Evolutionary conservation across 2,888 invertebrate species (phyloP), one percentile per base, ranked within the genome.

Genomic region (Chironomus riparius): DNA sequence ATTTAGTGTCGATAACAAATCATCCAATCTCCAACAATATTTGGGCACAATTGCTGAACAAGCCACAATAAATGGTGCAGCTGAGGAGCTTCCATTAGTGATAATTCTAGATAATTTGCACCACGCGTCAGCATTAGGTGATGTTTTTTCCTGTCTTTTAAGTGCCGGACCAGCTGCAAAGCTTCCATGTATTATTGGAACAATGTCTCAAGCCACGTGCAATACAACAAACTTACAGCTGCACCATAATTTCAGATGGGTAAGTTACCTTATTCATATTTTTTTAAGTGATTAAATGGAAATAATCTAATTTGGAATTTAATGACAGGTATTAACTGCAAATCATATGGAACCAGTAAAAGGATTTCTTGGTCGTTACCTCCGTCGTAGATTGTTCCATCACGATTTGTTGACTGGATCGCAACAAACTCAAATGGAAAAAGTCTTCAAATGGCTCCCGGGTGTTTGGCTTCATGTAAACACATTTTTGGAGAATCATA

Each of bases 321-420:
- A 50, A 65, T n/a, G 56, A 56, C 47, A 84, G 84, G 84, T 84
- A 1, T 87, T 95, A 65, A 94, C 97, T 77, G 96, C 97, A 68
- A 98, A 97, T 82, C 97, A 98, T 83, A 96, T 97, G 94, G 98
- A 99, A 82, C 98, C 98, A 0, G 97, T 98, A 0, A 94, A 96
- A 83, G 98, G 98, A 77, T 93, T 98, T 81, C 86, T 98, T 77
- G 94, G 95, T n/a, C 90, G 98, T 81, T 88, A 85, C 77, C 83
- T 89, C 28, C 86, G 89, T 0, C 86, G 89, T 21, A 87, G 89
- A 77, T 81, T 88, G 15, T 88, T 88, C 80, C 86, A 88, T 0
- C 85, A 97, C 77, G 97, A 97, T 81, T 85, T 92, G 38, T 91
- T 94, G 77, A 87, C 93, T 61, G 90, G 91, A 1, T 87, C 89